Percentiles rank a stretch among this genome's conserved stretches.
Conservation (phyloP, 2,113 vertebrate species). For the Oreochromis tanganicae region DNA sequence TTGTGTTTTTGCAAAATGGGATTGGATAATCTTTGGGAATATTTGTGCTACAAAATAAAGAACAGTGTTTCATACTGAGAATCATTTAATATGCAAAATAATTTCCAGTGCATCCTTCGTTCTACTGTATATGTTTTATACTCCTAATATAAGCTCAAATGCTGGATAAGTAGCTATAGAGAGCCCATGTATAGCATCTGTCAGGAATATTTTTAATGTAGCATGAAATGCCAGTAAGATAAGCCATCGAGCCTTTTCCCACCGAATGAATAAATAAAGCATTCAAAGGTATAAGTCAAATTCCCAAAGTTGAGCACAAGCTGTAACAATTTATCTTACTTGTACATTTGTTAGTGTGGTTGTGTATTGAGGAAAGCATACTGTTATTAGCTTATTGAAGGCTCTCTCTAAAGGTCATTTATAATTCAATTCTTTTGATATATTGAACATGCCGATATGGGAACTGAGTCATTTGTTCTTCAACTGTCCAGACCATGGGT, state of each 20-base stretch:
- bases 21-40: not conserved
- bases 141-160: not conserved
- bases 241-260: not conserved
- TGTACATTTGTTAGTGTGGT: not conserved
- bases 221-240: not conserved
- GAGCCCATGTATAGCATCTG: not conserved
- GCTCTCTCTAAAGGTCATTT: not conserved
- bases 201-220: not conserved
- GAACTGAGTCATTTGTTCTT: not conserved
- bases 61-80: not conserved
- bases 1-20: not conserved
- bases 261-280: not conserved
- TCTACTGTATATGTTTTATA: not conserved
- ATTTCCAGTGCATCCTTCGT: not conserved
- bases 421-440: not conserved
- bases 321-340: constrained; percentile 9
- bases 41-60: not conserved
- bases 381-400: not conserved
- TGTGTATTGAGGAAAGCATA: not conserved
- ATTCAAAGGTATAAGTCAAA: not conserved
- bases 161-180: not conserved
- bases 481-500: not conserved
- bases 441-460: not conserved
- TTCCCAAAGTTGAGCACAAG: not conserved
- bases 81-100: not conserved